Conservation (phyloP, 2,888 invertebrate genomes). For the Petrolisthes cinctipes region DNA sequence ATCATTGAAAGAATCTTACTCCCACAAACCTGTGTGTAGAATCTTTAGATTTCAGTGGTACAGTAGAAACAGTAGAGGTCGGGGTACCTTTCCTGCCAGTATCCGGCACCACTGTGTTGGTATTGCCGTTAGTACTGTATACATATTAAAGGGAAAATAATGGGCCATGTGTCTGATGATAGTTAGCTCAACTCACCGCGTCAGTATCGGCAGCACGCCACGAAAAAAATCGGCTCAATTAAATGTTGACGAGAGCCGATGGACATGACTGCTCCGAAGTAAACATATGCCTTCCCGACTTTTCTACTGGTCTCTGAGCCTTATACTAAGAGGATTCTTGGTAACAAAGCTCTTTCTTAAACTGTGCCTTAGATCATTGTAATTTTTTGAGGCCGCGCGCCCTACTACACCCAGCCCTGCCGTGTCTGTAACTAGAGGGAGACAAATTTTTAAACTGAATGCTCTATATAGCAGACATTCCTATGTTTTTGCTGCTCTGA, state of each 20-base stretch:
- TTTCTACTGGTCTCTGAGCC: conserved; percentile 57
- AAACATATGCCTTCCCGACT: conserved; percentile 52
- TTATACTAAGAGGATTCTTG: conserved; percentile 53
- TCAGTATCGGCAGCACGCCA: conserved; percentile 25
- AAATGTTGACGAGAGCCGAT: conserved; percentile 12
- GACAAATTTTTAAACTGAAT: background rate
- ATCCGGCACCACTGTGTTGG: too few species aligned
- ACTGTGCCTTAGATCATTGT: conserved; percentile 57
- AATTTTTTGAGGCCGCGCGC: conserved; percentile 44
- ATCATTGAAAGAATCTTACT: too few species aligned
- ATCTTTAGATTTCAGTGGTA: too few species aligned
- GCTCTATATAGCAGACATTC: background rate
- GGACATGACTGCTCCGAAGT: conserved; percentile 48
- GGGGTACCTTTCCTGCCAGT: too few species aligned
- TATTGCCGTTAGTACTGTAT: too few species aligned
- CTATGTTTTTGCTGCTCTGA: background rate
- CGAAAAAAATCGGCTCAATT: conserved; percentile 26
- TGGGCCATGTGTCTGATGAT: conserved; percentile 45
- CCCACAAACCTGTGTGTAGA: too few species aligned
- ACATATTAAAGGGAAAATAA: background rate
- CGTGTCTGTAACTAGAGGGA: background rate
- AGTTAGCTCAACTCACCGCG: conserved; percentile 29
- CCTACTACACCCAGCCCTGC: conserved; percentile 36
- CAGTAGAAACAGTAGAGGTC: too few species aligned
- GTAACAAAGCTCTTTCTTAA: conserved; percentile 56